Evolutionary conservation across 1,140 invertebrate species (phyloP).

Genomic region (Coboldia fuscipes): DNA sequence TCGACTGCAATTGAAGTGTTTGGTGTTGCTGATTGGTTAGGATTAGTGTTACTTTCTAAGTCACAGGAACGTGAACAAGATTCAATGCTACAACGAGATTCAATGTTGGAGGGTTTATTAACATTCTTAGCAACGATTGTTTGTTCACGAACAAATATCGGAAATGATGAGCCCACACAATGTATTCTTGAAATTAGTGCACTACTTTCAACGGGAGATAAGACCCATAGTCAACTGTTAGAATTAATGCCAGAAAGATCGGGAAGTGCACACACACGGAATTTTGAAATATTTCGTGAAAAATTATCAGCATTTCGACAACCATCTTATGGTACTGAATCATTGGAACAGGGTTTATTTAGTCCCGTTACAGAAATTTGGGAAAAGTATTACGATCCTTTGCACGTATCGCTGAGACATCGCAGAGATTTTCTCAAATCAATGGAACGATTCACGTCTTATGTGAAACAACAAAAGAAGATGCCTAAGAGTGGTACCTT

Average conservation of each 20-base stretch:
- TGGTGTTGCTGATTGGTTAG: slow-evolving; percentile 66
- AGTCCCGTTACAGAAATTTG: slow-evolving; percentile 73
- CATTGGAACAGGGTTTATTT: slow-evolving; percentile 87
- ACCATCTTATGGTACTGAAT: slow-evolving; percentile 32
- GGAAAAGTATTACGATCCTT: slow-evolving; percentile 82
- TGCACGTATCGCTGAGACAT: slow-evolving; percentile 78
- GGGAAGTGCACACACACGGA: slow-evolving; percentile 69
- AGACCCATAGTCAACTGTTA: slow-evolving; percentile 86
- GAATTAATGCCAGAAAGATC: slow-evolving; percentile 90
- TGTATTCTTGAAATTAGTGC: slow-evolving; percentile 83
- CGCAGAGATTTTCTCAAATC: slow-evolving; percentile 82
- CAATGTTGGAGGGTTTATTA: slow-evolving; percentile 82
- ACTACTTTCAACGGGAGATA: slow-evolving; percentile 76
- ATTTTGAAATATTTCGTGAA: slow-evolving; percentile 69
- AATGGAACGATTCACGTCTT: slow-evolving; percentile 71
- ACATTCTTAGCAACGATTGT: slow-evolving; percentile 81
- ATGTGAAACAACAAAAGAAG: slow-evolving; percentile 41
- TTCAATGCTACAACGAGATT: slow-evolving; percentile 75
- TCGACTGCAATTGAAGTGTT: slow-evolving; percentile 76
- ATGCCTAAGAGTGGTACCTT: slow-evolving; percentile 38
- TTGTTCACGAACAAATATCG: slow-evolving; percentile 74
- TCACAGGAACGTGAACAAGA: slow-evolving; percentile 56
- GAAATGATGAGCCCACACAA: slow-evolving; percentile 44
- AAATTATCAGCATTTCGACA: slow-evolving; percentile 30
- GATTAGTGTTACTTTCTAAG: slow-evolving; percentile 41